phyloP scores from a whole-genome alignment of 2,113 vertebrate genomes.

The Antechinus stuartii region DNA sequence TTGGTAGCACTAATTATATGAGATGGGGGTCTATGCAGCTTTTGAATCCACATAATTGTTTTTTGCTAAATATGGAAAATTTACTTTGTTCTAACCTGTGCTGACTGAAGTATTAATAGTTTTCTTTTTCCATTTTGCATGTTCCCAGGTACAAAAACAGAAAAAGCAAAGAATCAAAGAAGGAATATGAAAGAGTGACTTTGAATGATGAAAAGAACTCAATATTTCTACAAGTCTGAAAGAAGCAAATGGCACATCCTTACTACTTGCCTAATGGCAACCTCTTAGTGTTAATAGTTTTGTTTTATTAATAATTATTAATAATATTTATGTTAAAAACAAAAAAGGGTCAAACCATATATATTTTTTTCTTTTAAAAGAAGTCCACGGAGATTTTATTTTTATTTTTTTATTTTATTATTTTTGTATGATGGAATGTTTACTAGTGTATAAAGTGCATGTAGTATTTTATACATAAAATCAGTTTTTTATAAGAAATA shows the following conservation, averaged over 20 bases:
- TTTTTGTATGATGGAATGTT: slow-evolving; percentile 71
- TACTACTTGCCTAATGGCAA: neutral
- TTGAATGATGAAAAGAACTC: slow-evolving; percentile 57
- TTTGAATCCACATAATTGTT: neutral
- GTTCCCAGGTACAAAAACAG: slow-evolving; percentile 71
- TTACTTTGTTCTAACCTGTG: neutral
- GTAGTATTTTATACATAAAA: slow-evolving; percentile 1
- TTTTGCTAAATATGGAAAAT: neutral
- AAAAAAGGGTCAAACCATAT: slow-evolving; percentile 73
- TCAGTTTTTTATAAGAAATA: neutral
- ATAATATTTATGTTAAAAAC: slow-evolving; percentile 79
- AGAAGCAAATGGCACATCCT: neutral
- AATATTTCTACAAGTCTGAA: slow-evolving; percentile 47
- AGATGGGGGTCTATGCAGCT: neutral
- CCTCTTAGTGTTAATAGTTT: slow-evolving; percentile 76
- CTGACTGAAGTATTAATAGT: neutral
- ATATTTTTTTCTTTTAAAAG: slow-evolving; percentile 36
- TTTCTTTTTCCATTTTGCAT: neutral
- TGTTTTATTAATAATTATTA: slow-evolving; percentile 81
- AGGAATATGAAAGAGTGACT: slow-evolving; percentile 75
- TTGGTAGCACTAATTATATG: neutral
- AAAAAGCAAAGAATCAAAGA: slow-evolving; percentile 62
- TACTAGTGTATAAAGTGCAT: neutral
- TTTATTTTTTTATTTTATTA: slow-evolving; percentile 74
- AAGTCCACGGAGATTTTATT: slow-evolving; percentile 37